These are phyloP conservation scores for Etia nguti DNA, from an alignment of 2,113 vertebrate species.

Conservation along the genomic window DNA sequence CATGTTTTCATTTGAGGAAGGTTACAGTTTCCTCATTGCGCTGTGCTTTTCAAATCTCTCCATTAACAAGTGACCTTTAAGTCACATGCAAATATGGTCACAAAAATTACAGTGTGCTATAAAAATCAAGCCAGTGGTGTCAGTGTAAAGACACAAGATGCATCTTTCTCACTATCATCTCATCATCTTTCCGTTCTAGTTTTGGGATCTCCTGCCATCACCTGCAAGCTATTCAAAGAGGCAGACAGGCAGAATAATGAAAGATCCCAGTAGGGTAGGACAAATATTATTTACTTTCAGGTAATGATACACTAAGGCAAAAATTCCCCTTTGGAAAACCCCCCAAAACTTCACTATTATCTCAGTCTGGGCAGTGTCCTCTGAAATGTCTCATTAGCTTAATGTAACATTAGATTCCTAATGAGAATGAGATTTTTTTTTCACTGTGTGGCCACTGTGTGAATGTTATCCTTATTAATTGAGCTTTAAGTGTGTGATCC, in stretches of 20 bases:
- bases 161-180: no score
- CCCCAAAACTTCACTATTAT: background rate
- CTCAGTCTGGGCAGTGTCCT: background rate
- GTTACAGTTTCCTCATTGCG: background rate
- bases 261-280: background rate
- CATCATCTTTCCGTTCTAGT: background rate
- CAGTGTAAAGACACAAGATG: background rate
- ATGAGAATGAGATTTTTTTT: slow-evolving; percentile 12
- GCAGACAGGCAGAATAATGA: background rate
- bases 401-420: slow-evolving; percentile 31
- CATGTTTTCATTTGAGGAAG: background rate
- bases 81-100: background rate
- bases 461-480: slow-evolving; percentile 32
- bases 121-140: background rate
- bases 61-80: background rate
- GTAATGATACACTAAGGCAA: background rate
- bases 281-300: background rate
- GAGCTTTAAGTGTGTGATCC: slow-evolving; percentile 15
- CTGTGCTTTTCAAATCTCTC: background rate
- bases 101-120: background rate
- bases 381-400: slow-evolving; percentile 25
- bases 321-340: background rate
- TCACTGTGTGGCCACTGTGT: background rate
- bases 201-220: background rate
- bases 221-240: background rate